Percentiles rank a stretch among this genome's conserved stretches.
These are phyloP conservation scores for Bujurquina vittata DNA, from an alignment of 2,113 vertebrate genomes.

Conservation along the genomic window DNA sequence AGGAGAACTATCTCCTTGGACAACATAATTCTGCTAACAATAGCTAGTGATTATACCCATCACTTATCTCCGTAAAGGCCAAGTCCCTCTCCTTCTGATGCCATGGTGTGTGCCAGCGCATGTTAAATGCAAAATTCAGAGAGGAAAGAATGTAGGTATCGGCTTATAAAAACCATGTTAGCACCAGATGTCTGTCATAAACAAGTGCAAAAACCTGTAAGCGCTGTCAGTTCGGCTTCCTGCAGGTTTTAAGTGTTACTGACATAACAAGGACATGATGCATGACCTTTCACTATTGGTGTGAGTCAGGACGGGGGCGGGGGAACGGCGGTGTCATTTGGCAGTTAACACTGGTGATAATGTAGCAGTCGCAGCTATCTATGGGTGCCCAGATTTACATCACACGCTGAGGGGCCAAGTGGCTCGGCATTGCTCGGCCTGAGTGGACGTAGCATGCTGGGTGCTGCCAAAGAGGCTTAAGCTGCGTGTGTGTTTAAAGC, in stretches of 20 bases:
- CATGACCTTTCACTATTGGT: conserved; percentile 56
- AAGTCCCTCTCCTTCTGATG: neutral
- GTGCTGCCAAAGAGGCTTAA: conserved; percentile 54
- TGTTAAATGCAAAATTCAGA: conserved; percentile 10
- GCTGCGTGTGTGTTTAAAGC: conserved; percentile 14
- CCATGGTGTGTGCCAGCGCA: neutral
- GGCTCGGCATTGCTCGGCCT: conserved; percentile 24
- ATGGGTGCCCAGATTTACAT: conserved; percentile 40
- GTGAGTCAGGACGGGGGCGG: neutral
- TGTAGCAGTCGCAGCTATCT: conserved; percentile 38
- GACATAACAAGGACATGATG: conserved; percentile 52
- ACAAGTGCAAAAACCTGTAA: neutral
- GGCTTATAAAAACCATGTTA: neutral
- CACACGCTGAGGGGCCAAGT: conserved; percentile 45
- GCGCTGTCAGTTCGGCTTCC: neutral
- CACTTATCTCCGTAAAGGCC: conserved; percentile 17
- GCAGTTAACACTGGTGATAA: conserved; percentile 55
- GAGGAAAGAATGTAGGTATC: neutral
- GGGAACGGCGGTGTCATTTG: conserved; percentile 40
- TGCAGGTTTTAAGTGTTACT: conserved; percentile 48
- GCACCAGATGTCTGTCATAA: neutral
- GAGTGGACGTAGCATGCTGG: conserved; percentile 20
- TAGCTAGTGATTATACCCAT: conserved; percentile 44
- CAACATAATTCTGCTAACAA: conserved; percentile 40
- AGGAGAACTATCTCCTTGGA: conserved; percentile 24